phyloP scores from a whole-genome alignment of 2,113 vertebrate genomes.

The Ceyx margarethae region DNA sequence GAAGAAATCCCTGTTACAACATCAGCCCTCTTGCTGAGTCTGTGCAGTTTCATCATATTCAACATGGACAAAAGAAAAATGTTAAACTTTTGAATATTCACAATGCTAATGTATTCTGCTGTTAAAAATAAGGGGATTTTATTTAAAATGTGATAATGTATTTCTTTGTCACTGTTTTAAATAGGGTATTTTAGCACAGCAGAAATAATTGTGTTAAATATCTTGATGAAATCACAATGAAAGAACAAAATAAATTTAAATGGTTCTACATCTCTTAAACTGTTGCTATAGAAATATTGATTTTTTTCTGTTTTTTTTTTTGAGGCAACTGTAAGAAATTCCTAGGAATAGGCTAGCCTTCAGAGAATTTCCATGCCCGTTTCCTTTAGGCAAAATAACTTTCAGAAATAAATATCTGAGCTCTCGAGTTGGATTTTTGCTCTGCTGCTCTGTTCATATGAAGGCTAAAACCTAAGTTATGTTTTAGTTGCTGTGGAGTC shows the following conservation, averaged over 20 bases:
- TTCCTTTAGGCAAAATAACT: neutral
- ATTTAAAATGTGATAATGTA: neutral
- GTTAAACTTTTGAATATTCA: neutral
- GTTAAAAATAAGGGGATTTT: neutral
- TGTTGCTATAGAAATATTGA: conserved; percentile 23
- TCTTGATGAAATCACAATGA: neutral
- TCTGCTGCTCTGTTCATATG: neutral
- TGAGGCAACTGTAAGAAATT: neutral
- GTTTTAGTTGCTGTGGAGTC: neutral
- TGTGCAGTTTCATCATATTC: neutral
- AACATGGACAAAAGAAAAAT: neutral
- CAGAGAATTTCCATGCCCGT: neutral
- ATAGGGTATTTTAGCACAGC: neutral
- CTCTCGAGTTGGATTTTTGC: neutral
- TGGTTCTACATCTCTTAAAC: neutral
- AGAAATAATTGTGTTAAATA: neutral
- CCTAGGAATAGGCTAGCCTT: neutral
- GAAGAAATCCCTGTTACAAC: neutral
- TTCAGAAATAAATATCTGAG: neutral
- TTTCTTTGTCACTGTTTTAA: neutral
- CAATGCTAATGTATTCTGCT: neutral
- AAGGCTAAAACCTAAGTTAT: fast-evolving
- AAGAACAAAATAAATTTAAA: conserved; percentile 1
- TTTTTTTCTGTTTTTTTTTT: neutral
- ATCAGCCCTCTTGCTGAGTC: neutral